phyloP scores from a whole-genome alignment of 2,113 vertebrate species.

The Plectropomus leopardus region DNA sequence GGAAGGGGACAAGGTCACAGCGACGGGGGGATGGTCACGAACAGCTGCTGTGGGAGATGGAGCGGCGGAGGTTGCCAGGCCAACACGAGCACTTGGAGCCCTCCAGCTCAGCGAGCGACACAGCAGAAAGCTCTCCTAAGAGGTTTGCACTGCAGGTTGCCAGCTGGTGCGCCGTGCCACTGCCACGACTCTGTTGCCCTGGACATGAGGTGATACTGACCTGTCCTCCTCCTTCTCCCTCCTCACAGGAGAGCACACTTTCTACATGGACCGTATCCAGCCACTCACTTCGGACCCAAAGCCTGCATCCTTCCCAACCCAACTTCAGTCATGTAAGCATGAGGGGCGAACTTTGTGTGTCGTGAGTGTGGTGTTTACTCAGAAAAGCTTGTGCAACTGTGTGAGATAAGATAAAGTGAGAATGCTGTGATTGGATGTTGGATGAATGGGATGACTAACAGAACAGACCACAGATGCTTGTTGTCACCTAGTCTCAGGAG shows the following conservation, averaged over 20 bases:
- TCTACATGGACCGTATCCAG: slow-evolving; percentile 88
- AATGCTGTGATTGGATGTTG: slow-evolving; percentile 68
- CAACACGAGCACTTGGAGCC: slow-evolving; percentile 80
- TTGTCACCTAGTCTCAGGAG: slow-evolving; percentile 24
- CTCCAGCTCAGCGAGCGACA: slow-evolving; percentile 69
- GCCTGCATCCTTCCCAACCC: slow-evolving; percentile 89
- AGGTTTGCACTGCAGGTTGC: slow-evolving; percentile 76
- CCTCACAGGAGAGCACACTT: slow-evolving; percentile 85
- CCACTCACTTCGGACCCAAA: slow-evolving; percentile 89
- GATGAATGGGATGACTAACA: slow-evolving; percentile 34
- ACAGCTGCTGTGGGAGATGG: slow-evolving; percentile 74
- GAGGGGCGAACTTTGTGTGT: slow-evolving; percentile 39
- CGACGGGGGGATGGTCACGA: slow-evolving; percentile 74
- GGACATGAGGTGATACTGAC: slow-evolving; percentile 50
- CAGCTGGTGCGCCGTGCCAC: slow-evolving; percentile 67
- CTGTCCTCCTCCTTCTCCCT: slow-evolving; percentile 27
- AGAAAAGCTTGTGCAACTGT: slow-evolving; percentile 53
- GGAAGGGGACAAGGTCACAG: slow-evolving; percentile 79
- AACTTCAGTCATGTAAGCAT: slow-evolving; percentile 87
- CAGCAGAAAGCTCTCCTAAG: slow-evolving; percentile 82
- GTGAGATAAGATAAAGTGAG: slow-evolving; percentile 71
- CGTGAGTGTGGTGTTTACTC: slow-evolving; percentile 45
- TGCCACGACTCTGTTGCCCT: slow-evolving; percentile 50
- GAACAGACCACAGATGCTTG: slow-evolving; percentile 12
- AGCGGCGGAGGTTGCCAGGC: slow-evolving; percentile 79